A percentile compares a stretch with the other conserved stretches of the same genome.
These are phyloP conservation scores for Paradisaea rubra DNA, from an alignment of 2,113 vertebrate species.

Conservation along the genomic window DNA sequence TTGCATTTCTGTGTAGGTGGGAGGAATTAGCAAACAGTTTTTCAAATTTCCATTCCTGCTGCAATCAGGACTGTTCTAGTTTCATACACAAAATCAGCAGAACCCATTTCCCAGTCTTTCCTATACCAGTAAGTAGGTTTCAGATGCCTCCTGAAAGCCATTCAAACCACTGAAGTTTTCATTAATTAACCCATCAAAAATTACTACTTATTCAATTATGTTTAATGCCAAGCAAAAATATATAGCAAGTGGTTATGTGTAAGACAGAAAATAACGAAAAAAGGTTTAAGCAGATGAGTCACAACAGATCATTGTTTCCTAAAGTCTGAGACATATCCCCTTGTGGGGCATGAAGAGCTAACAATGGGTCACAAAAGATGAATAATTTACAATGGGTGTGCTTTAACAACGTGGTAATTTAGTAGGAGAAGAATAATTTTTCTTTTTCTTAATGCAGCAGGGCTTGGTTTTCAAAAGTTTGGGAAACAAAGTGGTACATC, in stretches of 20 bases:
- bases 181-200: neutral
- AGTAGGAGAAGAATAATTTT: neutral
- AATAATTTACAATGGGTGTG: neutral
- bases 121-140: neutral
- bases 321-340: neutral
- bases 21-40: neutral
- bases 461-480: neutral
- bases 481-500: neutral
- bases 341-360: neutral
- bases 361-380: neutral
- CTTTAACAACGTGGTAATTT: neutral
- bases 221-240: neutral
- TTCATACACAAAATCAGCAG: neutral
- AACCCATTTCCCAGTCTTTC: neutral
- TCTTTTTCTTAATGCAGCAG: neutral
- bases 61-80: neutral
- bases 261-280: neutral
- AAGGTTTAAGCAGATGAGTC: neutral
- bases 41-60: neutral
- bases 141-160: neutral
- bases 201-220: neutral
- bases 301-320: constrained; percentile 6
- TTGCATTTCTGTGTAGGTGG: neutral
- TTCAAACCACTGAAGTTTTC: neutral
- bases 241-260: neutral